Percentiles rank a stretch among this genome's conserved stretches.
Evolutionary conservation across 2,888 invertebrate species (phyloP).

Genomic region (Leucophora obtusa): DNA sequence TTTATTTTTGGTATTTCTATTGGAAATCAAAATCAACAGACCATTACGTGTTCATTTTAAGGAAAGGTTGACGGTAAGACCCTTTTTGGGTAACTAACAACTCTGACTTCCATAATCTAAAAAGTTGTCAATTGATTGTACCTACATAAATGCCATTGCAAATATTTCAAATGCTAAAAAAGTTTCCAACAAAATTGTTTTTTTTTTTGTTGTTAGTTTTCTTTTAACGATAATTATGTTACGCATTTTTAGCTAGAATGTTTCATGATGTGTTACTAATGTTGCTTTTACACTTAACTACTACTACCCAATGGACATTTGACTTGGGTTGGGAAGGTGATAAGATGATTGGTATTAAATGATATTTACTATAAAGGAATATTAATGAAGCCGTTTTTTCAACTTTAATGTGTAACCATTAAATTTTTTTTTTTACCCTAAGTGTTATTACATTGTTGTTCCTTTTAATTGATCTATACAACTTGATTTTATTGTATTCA

Average conservation of each 20-base stretch:
- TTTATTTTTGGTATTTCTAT: neutral
- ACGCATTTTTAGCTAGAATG: conserved; percentile 49
- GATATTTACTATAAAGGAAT: neutral
- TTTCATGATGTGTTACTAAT: conserved; percentile 57
- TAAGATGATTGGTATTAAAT: too few species aligned
- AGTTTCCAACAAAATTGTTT: neutral
- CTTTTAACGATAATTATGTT: conserved; percentile 44
- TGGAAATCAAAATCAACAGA: neutral
- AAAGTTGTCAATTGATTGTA: conserved; percentile 1
- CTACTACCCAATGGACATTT: neutral
- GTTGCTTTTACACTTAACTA: conserved; percentile 1
- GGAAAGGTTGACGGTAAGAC: neutral
- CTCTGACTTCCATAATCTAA: neutral
- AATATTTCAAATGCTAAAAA: neutral
- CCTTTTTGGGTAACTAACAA: neutral
- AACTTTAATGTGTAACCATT: neutral
- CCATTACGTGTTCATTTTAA: neutral
- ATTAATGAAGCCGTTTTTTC: neutral
- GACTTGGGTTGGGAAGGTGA: neutral
- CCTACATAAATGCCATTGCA: neutral
- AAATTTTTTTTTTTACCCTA: too few species aligned
- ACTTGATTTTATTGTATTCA: too few species aligned
- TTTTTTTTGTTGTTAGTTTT: neutral
- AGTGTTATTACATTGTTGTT: too few species aligned
- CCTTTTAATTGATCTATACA: too few species aligned